phyloP scores from a whole-genome alignment of 2,797 vertebrate genomes.

The Amphiprion clarkii region DNA sequence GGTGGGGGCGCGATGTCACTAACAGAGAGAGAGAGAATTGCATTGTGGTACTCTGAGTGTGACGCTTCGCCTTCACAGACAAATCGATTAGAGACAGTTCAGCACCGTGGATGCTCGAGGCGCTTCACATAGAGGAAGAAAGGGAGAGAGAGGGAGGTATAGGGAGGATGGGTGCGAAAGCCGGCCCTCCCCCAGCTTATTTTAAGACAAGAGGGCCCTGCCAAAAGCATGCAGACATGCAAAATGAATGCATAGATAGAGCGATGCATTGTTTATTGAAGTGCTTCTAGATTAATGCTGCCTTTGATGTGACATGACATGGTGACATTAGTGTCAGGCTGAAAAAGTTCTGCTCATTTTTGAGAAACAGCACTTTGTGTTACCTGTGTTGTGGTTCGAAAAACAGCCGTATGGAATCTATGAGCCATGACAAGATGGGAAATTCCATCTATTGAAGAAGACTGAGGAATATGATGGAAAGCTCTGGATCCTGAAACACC shows the following conservation, averaged over 20 bases:
- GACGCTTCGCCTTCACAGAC: constrained; percentile 93
- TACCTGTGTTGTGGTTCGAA: too few relatives aligned
- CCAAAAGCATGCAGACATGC: constrained; percentile 60
- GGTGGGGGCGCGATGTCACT: constrained; percentile 83
- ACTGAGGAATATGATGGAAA: too few relatives aligned
- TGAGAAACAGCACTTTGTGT: background rate
- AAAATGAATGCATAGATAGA: constrained; percentile 29
- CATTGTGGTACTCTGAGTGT: constrained; percentile 88
- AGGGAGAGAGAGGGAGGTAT: constrained; percentile 32
- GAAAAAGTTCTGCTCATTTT: background rate
- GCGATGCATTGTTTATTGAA: constrained; percentile 44
- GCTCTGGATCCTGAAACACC: too few relatives aligned
- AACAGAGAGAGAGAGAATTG: constrained; percentile 69
- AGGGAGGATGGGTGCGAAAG: constrained; percentile 21
- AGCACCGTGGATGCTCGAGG: constrained; percentile 88
- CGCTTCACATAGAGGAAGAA: constrained; percentile 92
- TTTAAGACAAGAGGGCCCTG: constrained; percentile 65
- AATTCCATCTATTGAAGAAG: background rate
- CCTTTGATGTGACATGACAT: constrained; percentile 18
- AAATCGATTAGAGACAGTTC: constrained; percentile 99
- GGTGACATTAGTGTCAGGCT: constrained; percentile 21
- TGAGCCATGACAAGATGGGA: background rate
- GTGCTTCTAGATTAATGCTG: constrained; percentile 15
- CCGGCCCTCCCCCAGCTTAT: constrained; percentile 72
- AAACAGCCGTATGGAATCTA: too few relatives aligned